phyloP scores from a whole-genome alignment of 2,113 vertebrate species.

The Ochotona curzoniae region DNA sequence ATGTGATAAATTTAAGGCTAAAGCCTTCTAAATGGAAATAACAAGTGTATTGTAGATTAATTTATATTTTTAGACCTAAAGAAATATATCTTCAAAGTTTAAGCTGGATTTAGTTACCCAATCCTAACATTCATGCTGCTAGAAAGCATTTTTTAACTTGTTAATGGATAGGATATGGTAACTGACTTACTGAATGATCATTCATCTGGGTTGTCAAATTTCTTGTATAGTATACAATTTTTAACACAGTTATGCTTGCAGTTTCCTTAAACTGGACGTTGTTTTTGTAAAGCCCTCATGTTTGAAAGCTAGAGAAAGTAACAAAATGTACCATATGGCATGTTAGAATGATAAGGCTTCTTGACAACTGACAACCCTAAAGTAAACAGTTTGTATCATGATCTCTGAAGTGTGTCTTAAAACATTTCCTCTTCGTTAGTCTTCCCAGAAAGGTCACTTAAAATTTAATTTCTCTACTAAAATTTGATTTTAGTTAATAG shows the following conservation, averaged over 20 bases:
- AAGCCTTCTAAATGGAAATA: slow-evolving; percentile 25
- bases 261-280: background rate
- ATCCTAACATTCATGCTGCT: background rate
- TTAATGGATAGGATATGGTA: background rate
- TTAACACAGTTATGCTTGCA: background rate
- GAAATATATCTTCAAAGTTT: slow-evolving; percentile 1
- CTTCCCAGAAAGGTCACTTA: background rate
- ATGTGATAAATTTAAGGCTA: slow-evolving; percentile 23
- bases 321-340: background rate
- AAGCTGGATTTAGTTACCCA: slow-evolving; percentile 40
- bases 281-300: slow-evolving; percentile 31
- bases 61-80: background rate
- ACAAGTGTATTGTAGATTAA: background rate
- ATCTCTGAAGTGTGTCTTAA: background rate
- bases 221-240: background rate
- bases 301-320: background rate
- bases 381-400: slow-evolving; percentile 24
- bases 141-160: background rate
- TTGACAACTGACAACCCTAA: background rate
- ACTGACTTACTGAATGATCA: background rate
- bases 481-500: background rate
- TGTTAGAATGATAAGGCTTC: slow-evolving; percentile 11
- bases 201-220: background rate
- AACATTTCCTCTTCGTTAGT: background rate
- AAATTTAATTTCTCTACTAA: background rate